A percentile compares a stretch with the other conserved stretches of the same genome.
Conservation (phyloP, 1,140 invertebrate genomes). For the Sinella curviseta region DNA sequence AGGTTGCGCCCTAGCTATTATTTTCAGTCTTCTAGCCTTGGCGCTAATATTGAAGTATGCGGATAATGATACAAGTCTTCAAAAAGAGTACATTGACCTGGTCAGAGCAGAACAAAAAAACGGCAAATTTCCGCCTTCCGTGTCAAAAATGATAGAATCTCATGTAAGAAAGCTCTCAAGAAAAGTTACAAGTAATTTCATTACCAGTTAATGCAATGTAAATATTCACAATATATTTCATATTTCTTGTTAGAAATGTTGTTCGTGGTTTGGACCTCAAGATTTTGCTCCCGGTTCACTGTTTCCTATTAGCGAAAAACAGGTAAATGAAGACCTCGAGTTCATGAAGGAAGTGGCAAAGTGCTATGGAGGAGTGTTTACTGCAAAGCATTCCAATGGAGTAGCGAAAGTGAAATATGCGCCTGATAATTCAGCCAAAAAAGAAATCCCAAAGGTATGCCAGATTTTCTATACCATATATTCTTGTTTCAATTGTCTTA, state of each 20-base stretch:
- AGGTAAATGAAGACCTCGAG: not conserved
- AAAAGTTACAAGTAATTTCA: not conserved
- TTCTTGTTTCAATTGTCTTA: no score
- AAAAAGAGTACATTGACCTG: not conserved
- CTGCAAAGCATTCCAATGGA: no score
- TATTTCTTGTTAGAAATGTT: conserved; percentile 23
- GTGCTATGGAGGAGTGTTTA: not conserved
- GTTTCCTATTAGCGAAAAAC: not conserved
- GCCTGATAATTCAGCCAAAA: no score
- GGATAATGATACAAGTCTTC: not conserved
- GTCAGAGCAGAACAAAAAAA: not conserved
- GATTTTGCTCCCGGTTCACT: not conserved
- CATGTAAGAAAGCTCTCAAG: not conserved
- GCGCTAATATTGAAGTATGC: not conserved
- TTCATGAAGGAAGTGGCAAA: not conserved
- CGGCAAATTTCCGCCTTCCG: not conserved
- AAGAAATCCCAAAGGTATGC: no score
- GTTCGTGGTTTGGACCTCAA: conserved; percentile 14
- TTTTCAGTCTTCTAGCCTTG: not conserved
- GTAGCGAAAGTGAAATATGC: not conserved
- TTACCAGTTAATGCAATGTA: not conserved
- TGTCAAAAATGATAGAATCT: not conserved
- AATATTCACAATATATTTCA: not conserved
- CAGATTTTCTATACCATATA: no score
- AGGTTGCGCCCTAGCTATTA: not conserved